Evolutionary conservation across 2,888 invertebrate species (phyloP).

Genomic region (Tetrapedia diversipes): DNA sequence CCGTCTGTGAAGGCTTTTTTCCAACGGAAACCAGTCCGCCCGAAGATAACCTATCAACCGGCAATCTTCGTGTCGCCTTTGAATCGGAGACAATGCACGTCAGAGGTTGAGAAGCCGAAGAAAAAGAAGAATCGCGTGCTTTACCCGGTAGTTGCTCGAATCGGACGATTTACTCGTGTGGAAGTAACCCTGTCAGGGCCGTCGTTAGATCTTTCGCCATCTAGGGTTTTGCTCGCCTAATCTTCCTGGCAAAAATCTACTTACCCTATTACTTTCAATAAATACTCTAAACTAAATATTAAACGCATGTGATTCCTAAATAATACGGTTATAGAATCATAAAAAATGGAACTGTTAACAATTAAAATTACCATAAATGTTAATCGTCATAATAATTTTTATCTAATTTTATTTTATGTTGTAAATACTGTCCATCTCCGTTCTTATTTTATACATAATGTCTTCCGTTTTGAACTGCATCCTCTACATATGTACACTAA

Average conservation of each 20-base stretch:
- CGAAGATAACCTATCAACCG: slow-evolving; percentile 67
- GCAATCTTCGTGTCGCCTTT: slow-evolving; percentile 67
- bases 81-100: slow-evolving; percentile 69
- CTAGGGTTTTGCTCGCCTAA: slow-evolving; percentile 6
- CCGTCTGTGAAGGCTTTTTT: slow-evolving; percentile 54
- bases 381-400: too few species aligned
- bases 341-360: too few species aligned
- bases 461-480: too few species aligned
- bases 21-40: slow-evolving; percentile 50
- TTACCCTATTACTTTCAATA: neutral
- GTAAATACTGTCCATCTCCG: too few species aligned
- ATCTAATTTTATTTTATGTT: too few species aligned
- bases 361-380: too few species aligned
- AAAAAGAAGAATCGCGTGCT: slow-evolving; percentile 61
- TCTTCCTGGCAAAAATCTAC: slow-evolving; percentile 10
- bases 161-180: slow-evolving; percentile 62
- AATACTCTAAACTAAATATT: neutral
- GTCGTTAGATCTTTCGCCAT: slow-evolving; percentile 39
- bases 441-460: too few species aligned
- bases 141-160: slow-evolving; percentile 54
- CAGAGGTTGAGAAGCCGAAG: slow-evolving; percentile 56
- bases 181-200: slow-evolving; percentile 55
- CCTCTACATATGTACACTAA: too few species aligned
- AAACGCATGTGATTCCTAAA: too few species aligned
- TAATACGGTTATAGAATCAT: too few species aligned